Conservation (phyloP, 23 tunicate genomes). For the Corella eumyota region DNA sequence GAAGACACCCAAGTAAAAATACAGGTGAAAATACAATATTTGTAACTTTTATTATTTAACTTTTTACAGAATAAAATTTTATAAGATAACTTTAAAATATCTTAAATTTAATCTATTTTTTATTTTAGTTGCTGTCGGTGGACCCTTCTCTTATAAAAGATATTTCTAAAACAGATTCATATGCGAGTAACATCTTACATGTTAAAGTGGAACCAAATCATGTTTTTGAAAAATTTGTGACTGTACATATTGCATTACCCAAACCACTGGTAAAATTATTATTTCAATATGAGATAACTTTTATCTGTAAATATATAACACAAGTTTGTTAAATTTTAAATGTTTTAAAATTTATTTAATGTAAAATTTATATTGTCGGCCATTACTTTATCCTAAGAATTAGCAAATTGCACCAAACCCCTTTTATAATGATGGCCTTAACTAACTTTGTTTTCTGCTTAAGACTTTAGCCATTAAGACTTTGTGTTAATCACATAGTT, state of each 20-base stretch:
- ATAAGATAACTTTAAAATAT: background rate
- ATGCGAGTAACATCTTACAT: constrained; percentile 39
- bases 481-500: too few species aligned
- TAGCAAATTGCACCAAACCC: too few species aligned
- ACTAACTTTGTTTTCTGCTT: too few species aligned
- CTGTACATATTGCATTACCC: constrained; percentile 57
- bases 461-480: too few species aligned
- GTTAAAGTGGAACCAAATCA: constrained; percentile 26
- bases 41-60: background rate
- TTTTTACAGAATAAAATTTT: background rate
- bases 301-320: too few species aligned
- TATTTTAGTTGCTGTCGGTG: constrained; percentile 17
- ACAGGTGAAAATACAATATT: constrained; percentile 6
- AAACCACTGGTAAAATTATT: constrained; percentile 9
- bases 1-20: constrained; percentile 24
- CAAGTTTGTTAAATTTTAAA: too few species aligned
- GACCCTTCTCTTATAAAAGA: constrained; percentile 16
- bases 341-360: too few species aligned
- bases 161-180: constrained; percentile 5
- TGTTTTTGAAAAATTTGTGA: constrained; percentile 33
- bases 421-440: too few species aligned
- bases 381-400: too few species aligned
- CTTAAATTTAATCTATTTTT: background rate
- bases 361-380: too few species aligned
- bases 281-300: background rate